Evolutionary conservation across 2,113 vertebrate species (phyloP).

Genomic region (Artemisiospiza belli): DNA sequence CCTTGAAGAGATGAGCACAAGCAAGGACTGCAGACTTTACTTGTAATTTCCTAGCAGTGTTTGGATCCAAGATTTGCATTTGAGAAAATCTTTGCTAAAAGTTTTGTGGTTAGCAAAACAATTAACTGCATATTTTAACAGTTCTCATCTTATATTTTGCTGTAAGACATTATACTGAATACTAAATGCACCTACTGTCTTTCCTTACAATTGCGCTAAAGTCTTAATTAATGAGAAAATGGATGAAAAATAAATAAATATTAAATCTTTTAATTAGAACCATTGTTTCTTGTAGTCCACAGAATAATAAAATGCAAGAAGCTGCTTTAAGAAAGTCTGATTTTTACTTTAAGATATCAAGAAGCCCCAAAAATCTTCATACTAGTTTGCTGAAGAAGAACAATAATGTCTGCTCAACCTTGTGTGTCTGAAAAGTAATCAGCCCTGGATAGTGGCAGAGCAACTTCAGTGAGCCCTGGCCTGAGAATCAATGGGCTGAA

Average conservation of each 20-base stretch:
- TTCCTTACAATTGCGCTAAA: background rate
- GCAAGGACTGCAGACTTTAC: background rate
- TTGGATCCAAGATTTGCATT: background rate
- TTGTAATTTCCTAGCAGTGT: background rate
- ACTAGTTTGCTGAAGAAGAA: background rate
- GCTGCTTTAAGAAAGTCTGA: background rate
- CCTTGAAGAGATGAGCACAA: background rate
- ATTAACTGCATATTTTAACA: background rate
- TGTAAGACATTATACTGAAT: background rate
- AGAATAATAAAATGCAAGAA: background rate
- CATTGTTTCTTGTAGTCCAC: background rate
- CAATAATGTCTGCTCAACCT: background rate
- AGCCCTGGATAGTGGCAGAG: slow-evolving; percentile 20
- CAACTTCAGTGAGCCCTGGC: background rate
- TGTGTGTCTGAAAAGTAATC: slow-evolving; percentile 49
- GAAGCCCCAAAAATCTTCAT: background rate
- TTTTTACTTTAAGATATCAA: background rate
- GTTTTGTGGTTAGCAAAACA: background rate
- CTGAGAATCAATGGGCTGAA: slow-evolving; percentile 28
- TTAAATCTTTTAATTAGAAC: background rate
- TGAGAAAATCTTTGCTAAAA: background rate
- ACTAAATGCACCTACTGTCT: background rate
- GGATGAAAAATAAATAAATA: background rate
- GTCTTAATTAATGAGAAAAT: background rate
- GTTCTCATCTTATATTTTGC: background rate